Evolutionary conservation across 2,888 invertebrate genomes (phyloP), one percentile per base, ranked within the genome.

Genomic region (Priocnemis perturbator): DNA sequence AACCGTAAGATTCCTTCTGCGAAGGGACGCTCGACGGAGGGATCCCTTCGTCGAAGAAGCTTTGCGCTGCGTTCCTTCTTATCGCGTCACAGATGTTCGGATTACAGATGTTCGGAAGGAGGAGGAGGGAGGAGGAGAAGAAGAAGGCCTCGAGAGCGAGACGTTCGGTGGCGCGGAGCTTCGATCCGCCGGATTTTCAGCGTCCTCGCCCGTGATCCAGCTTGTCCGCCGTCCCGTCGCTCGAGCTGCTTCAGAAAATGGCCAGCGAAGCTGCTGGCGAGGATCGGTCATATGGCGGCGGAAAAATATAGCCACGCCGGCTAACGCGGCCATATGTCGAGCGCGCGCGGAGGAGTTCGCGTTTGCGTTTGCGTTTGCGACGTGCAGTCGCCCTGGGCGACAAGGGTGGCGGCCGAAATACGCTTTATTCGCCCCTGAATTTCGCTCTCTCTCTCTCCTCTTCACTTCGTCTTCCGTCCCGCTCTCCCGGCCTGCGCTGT

Each of bases 311-410:
- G 64, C 50, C 77, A 81, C 78, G 83, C 80, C 69, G 72, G 78
- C 81, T 77, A 81, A 83, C 71, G 75, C 67, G 65, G 79, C 84
- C 85, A 86, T 86, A 86, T 86, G 85, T 85, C 82, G 82, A 68
- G 73, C 64, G 63, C 68, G 73, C 64, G 63, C 68, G 68, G 69
- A 78, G 71, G 67, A 76, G 76, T 67, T 75, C 73, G 72, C 74
- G 82, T 69, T 74, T 70, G 71, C 76, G 83, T 80, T 77, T 77
- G 76, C 79, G 73, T 78, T 37, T 76, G 74, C 77, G 77, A 77
- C 74, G 68, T 72, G 71, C 71, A 82, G 77, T 83, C 80, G 83
- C 85, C 82, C 71, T 66, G 61, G 82, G 85, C 85, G 85, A 83
- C 81, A 79, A 76, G 80, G 81, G 78, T 76, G 71, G 75, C 75